Base-by-base conservation (phyloP, 2,888 invertebrate genomes). In the Peribatodes rhomboidaria region DNA sequence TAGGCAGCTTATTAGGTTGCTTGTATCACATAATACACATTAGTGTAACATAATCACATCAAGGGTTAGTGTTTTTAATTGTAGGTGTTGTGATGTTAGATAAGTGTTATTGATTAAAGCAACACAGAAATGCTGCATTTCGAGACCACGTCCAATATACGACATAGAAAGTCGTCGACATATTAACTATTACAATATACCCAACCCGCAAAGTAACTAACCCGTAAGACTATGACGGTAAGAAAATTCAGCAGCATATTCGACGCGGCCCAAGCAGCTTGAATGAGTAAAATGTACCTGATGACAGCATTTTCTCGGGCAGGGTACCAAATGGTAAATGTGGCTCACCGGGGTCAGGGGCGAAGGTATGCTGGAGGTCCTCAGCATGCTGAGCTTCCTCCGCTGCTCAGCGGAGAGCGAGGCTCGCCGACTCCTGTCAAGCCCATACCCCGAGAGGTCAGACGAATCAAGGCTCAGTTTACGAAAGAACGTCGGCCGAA, bases 321-420 rank as follows among this genome's bases (percentile, higher is more conserved):
- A 93, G 88, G 87, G 88, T 83, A 93, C 92, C 90, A 89, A 87
- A 89, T 93, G 93, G 93, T 92, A 93, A 90, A 94, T 93, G 90
- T 94, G 90, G 91, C 93, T 93, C 92, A 94, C 93, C 90, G 92
- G 90, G 59, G 87, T 86, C 86, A 90, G 82, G 75, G 90, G 87
- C 37, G 84, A 69, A 1, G 90, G 88, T 74, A 89, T 88, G 84
- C 91, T 92, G 60, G 87, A 65, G 1, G 89, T 81, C 69, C 92
- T 74, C 49, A 92, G 85, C 86, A 92, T 74, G 80, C 85, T 87
- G 79, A 93, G 84, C 81, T 86, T 87, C 31, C 92, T 81, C 16
- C 90, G 84, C 79, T 93, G 92, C 77, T 93, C 93, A 1, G 88
- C 86, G 35, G 90, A 88, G 67, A 93, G 84, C 70, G 92, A 92